phyloP scores from a whole-genome alignment of 2,888 invertebrate genomes.

The Hoplodrina ambigua region DNA sequence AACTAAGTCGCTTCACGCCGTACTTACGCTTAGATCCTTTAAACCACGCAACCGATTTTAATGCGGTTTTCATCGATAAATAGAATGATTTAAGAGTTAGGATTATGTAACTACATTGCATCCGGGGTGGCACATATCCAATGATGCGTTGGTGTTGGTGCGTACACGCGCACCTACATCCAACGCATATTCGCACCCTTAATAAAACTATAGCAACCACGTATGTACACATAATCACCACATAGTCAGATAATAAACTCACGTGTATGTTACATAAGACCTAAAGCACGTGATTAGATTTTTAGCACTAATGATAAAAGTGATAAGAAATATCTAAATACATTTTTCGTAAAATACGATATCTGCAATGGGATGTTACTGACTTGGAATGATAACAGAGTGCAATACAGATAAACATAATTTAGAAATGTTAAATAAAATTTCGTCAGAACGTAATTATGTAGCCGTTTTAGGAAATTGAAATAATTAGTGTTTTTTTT shows the following conservation, averaged over 20 bases:
- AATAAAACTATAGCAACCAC: no score
- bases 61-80: no score
- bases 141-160: no score
- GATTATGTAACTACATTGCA: no score
- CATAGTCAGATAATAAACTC: conserved; percentile 31
- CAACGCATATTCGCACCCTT: no score
- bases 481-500: no score
- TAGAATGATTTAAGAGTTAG: no score
- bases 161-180: no score
- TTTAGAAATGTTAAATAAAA: not conserved
- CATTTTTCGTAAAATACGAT: conserved; percentile 21
- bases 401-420: conserved; percentile 10
- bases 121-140: no score
- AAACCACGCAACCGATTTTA: no score
- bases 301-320: conserved; percentile 29
- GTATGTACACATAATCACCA: conserved; percentile 13
- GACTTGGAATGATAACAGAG: conserved; percentile 28
- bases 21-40: no score
- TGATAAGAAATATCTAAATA: conserved; percentile 26
- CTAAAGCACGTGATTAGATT: conserved; percentile 32
- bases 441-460: not conserved
- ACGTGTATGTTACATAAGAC: conserved; percentile 39
- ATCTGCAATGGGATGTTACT: conserved; percentile 30
- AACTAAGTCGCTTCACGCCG: no score
- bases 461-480: not conserved